Conservation (phyloP, 2,113 vertebrate species). For the Helogale parvula region DNA sequence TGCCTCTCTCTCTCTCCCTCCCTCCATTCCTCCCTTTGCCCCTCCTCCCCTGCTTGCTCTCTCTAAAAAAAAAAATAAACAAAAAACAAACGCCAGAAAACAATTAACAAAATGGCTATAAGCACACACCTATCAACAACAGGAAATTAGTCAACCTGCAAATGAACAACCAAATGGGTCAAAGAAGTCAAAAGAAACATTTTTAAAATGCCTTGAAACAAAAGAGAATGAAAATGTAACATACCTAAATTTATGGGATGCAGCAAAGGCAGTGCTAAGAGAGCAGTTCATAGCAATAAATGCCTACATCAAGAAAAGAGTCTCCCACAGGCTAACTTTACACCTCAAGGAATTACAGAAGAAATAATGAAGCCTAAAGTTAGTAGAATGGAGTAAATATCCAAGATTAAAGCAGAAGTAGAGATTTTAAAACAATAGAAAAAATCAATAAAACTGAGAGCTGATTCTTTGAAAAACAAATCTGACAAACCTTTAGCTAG, state of each 20-base stretch:
- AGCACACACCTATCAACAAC: not conserved
- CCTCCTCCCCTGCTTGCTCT: too few species aligned
- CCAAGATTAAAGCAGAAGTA: not conserved
- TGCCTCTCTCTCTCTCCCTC: too few species aligned
- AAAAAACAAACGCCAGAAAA: not conserved
- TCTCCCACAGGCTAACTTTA: not conserved
- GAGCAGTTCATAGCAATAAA: not conserved
- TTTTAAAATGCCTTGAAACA: not conserved
- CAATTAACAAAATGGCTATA: not conserved
- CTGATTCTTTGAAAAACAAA: not conserved
- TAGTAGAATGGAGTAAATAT: not conserved
- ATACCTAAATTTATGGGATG: not conserved
- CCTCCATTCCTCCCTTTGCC: too few species aligned
- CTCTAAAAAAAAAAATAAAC: too few species aligned
- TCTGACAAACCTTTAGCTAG: not conserved
- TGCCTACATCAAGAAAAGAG: not conserved
- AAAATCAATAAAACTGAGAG: not conserved
- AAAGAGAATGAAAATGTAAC: not conserved
- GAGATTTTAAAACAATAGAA: not conserved
- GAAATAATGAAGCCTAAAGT: not conserved
- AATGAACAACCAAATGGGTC: not conserved
- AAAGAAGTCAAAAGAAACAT: not conserved
- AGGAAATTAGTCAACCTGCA: not conserved
- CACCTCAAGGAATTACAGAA: not conserved
- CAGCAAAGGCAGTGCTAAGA: not conserved